Base-by-base conservation (phyloP, 2,888 invertebrate species). In the Plusia festucae region DNA sequence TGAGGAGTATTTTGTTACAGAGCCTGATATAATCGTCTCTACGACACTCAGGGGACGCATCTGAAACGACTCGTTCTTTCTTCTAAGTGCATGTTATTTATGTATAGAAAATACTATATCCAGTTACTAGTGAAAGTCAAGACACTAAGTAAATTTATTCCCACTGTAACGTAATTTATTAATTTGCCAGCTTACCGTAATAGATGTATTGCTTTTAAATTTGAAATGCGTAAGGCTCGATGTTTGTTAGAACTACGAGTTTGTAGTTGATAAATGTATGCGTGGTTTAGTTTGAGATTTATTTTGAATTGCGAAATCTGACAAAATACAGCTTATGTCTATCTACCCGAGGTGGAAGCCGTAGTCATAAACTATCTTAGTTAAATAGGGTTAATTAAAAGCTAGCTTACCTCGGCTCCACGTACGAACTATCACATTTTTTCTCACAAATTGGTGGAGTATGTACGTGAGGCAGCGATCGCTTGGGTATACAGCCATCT, bases 391-490 rank as follows among this genome's bases (percentile, higher is more conserved):
- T 60, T 73, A 73, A 80, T 80, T 78, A 67, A 65, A 67, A 58
- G 54, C 63, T 78, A 65, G 60, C 60, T 46, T 67, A 57, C 60
- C 53, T 44, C 57, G 51, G 60, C 51, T 60, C 66, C 82, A 79
- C 79, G 82, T 71, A 65, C 46, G 16, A 54, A 67, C 72, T 70
- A 79, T 73, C 68, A 67, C 65, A 78, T 70, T 76, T 81, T 81
- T 82, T 72, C 76, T 73, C 71, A 68, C 68, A 81, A 76, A 79
- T 76, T 60, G 59, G 63, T 58, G 18, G 49, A 62, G 49, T 60
- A 57, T 32, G 58, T 67, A 73, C 74, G 74, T 74, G 78, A 67
- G 68, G n/a, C 30, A 65, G 46, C 53, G 59, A 65, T 65, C 34
- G 16, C 30, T 57, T 30, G 59, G 71, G 60, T 63, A 27, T 24